Conservation (phyloP, 2,113 vertebrate genomes). For the Campylomormyrus tamandua region DNA sequence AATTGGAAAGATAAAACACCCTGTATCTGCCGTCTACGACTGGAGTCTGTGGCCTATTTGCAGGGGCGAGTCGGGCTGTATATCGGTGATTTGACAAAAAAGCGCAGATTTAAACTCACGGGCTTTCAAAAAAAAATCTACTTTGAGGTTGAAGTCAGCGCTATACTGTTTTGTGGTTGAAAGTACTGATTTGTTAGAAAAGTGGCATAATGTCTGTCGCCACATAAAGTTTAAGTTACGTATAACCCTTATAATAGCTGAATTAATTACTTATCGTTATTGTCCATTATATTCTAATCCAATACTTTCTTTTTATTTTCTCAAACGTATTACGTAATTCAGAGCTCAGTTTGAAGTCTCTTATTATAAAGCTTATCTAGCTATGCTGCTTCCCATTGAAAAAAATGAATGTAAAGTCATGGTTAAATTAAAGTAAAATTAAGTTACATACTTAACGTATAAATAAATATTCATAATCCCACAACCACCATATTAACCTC, state of each 20-base stretch:
- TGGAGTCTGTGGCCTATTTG: background rate
- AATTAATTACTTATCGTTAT: background rate
- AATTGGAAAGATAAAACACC: constrained; percentile 6
- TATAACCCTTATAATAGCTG: background rate
- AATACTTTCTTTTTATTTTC: background rate
- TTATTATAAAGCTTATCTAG: constrained; percentile 11
- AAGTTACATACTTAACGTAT: constrained; percentile 2
- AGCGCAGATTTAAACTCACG: background rate
- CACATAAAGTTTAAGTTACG: background rate
- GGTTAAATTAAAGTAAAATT: constrained; percentile 9
- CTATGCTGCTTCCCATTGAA: background rate
- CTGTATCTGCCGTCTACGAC: background rate
- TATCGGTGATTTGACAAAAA: background rate
- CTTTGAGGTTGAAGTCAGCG: background rate
- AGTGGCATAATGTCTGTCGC: background rate
- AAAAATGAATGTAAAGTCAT: constrained; percentile 3
- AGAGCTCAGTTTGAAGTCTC: constrained; percentile 1
- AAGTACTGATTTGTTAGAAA: background rate
- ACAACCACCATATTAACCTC: background rate
- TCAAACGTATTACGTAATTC: background rate
- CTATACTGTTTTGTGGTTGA: background rate
- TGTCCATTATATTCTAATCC: background rate
- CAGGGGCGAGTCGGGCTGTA: background rate
- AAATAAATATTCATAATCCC: background rate
- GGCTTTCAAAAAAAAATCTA: background rate